phyloP scores from a whole-genome alignment of 1,140 invertebrate species.

The Hyles vespertilio region DNA sequence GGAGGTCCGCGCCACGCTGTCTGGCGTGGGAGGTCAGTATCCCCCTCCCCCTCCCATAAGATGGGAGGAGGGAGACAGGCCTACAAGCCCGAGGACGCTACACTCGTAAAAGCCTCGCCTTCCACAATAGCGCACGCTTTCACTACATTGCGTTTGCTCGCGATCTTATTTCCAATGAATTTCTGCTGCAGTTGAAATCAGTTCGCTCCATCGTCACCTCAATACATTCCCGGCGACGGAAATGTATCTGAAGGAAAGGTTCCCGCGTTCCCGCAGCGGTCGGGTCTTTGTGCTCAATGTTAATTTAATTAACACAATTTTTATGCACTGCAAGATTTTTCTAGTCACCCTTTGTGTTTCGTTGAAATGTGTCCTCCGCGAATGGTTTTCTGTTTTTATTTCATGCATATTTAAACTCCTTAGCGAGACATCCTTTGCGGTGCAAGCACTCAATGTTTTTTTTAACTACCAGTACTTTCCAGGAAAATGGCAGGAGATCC shows the following conservation, averaged over 20 bases:
- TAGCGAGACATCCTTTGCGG: no score
- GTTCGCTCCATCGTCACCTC: conserved; percentile 1
- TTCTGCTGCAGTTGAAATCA: conserved; percentile 33
- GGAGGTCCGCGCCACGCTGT: conserved; percentile 33
- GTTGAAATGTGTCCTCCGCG: no score
- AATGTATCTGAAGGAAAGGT: neutral
- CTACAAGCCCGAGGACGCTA: conserved; percentile 1
- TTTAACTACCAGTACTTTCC: no score
- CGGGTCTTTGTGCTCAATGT: no score
- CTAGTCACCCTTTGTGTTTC: no score
- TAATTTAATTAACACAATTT: no score
- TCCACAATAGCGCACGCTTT: conserved; percentile 52
- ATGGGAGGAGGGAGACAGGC: conserved; percentile 8
- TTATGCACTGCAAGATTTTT: no score
- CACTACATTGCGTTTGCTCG: conserved; percentile 53
- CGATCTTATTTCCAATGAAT: conserved; percentile 57
- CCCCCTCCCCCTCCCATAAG: neutral
- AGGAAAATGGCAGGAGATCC: no score
- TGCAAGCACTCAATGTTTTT: no score
- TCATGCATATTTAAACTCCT: no score
- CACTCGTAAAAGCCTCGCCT: conserved; percentile 45
- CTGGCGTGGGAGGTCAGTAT: conserved; percentile 19
- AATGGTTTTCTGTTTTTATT: no score
- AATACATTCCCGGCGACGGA: neutral
- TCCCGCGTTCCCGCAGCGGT: no score